These are phyloP conservation scores for Crotophaga sulcirostris DNA, from an alignment of 2,113 vertebrate genomes.

Conservation along the genomic window DNA sequence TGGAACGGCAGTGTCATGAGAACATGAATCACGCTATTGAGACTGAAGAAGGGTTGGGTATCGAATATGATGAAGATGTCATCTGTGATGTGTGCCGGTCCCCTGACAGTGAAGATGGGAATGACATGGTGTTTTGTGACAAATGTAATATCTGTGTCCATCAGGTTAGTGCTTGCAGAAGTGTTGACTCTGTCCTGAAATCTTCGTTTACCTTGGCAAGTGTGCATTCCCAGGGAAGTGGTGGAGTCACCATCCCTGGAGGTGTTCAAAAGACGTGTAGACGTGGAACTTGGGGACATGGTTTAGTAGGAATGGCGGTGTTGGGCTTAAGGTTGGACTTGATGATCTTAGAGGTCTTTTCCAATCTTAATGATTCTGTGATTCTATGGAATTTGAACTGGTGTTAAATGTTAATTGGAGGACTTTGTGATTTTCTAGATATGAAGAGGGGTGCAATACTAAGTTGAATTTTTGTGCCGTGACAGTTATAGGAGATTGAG, in stretches of 20 bases:
- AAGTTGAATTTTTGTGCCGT: not conserved
- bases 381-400: not conserved
- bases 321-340: too few relatives aligned
- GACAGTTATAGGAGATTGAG: not conserved
- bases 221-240: not conserved
- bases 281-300: too few relatives aligned
- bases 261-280: too few relatives aligned
- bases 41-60: slow-evolving; percentile 95
- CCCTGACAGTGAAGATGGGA: slow-evolving; percentile 96
- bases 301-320: too few relatives aligned
- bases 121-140: slow-evolving; percentile 99
- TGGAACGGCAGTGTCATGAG: slow-evolving; percentile 93
- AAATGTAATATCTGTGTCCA: slow-evolving; percentile 98
- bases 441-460: not conserved
- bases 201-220: not conserved
- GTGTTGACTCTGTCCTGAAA: not conserved
- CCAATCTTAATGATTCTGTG: too few relatives aligned
- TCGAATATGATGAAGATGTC: slow-evolving; percentile 97
- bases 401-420: not conserved
- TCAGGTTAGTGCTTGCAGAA: slow-evolving; percentile 81
- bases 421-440: not conserved
- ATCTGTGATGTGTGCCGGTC: slow-evolving; percentile 98
- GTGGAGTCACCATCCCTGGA: too few relatives aligned
- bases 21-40: slow-evolving; percentile 98
- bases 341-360: too few relatives aligned